Conservation (phyloP, 2,797 vertebrate genomes). For the Pangasius mekongensis region DNA sequence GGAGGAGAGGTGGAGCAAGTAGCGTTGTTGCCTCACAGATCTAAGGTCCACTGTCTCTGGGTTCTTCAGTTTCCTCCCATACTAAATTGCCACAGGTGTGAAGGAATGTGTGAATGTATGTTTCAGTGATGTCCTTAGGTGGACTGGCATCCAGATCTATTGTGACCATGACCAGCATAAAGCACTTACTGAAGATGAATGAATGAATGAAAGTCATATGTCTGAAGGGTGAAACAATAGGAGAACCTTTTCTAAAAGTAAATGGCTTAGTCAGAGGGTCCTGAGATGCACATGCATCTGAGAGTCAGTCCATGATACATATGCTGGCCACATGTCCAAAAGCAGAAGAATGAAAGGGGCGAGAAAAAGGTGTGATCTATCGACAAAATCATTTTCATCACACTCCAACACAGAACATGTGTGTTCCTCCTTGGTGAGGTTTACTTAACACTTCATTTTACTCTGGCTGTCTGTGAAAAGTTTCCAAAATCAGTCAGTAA, state of each 20-base stretch:
- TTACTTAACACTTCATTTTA: slow-evolving; percentile 51
- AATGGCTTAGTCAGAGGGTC: slow-evolving; percentile 32
- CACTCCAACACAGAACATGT: slow-evolving; percentile 71
- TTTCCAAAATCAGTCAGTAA: slow-evolving; percentile 37
- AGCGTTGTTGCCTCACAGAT: background rate
- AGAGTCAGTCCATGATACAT: slow-evolving; percentile 49
- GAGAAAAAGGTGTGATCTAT: slow-evolving; percentile 72
- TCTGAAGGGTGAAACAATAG: background rate
- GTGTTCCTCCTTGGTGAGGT: slow-evolving; percentile 58
- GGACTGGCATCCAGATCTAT: background rate
- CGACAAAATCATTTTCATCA: slow-evolving; percentile 72
- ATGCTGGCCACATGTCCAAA: slow-evolving; percentile 78
- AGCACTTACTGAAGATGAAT: background rate
- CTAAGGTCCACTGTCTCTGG: background rate
- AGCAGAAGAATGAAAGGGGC: slow-evolving; percentile 63
- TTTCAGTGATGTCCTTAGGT: background rate
- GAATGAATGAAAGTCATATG: background rate
- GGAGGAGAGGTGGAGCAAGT: background rate
- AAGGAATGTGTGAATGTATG: background rate
- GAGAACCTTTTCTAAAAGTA: slow-evolving; percentile 4
- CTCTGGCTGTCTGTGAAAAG: slow-evolving; percentile 40
- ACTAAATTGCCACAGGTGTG: background rate
- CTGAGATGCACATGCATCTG: background rate
- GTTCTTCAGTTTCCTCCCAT: background rate
- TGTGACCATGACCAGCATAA: background rate